phyloP scores from a whole-genome alignment of 2,797 vertebrate genomes.

The Typhlichthys subterraneus region DNA sequence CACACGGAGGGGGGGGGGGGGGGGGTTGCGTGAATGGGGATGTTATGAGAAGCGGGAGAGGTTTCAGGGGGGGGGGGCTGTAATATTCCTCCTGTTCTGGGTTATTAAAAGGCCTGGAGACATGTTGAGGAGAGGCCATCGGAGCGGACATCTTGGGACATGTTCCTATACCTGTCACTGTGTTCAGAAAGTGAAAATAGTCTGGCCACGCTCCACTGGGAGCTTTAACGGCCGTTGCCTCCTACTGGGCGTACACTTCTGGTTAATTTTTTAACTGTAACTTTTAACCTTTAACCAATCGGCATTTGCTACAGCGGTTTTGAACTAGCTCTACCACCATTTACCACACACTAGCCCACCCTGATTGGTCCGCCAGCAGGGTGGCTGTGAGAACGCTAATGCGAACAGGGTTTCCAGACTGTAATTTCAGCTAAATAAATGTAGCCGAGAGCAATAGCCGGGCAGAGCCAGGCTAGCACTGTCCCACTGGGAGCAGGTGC shows the following conservation, averaged over 20 bases:
- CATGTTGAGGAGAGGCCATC: constrained; percentile 19
- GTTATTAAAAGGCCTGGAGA: constrained; percentile 62
- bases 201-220: too few species aligned
- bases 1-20: constrained; percentile 18
- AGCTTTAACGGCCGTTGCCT: too few species aligned
- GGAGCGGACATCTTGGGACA: constrained; percentile 48
- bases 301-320: constrained; percentile 15
- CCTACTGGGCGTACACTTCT: too few species aligned
- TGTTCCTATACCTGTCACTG: constrained; percentile 5
- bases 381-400: too few species aligned
- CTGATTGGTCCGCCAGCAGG: too few species aligned
- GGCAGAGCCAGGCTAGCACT: not conserved
- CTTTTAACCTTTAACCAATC: too few species aligned
- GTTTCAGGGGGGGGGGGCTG: not conserved
- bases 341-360: too few species aligned
- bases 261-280: too few species aligned
- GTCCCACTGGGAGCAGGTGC: constrained; percentile 59
- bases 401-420: too few species aligned
- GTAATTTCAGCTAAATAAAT: too few species aligned
- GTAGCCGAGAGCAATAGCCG: too few species aligned
- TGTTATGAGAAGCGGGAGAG: constrained; percentile 28
- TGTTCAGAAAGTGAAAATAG: not conserved
- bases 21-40: not conserved
- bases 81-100: constrained; percentile 40
- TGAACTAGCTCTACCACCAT: too few species aligned